Evolutionary conservation across 2,113 vertebrate genomes (phyloP).

Genomic region (Dasyprocta punctata): DNA sequence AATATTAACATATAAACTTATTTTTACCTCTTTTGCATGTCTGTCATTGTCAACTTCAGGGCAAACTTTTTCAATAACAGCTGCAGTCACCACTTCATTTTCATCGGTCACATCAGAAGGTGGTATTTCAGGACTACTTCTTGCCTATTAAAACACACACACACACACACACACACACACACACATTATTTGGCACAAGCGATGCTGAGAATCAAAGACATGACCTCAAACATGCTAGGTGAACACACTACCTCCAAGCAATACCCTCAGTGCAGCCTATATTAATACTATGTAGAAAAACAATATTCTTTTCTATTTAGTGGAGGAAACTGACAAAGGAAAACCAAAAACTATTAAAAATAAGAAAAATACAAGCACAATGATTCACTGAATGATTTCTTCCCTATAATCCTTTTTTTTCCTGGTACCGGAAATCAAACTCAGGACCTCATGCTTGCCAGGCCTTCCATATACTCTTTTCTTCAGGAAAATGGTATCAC

Average conservation of each 20-base stretch:
- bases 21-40: conserved; percentile 76
- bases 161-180: neutral
- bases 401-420: neutral
- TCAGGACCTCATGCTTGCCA: no score
- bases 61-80: conserved; percentile 80
- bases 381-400: neutral
- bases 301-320: conserved; percentile 43
- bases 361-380: conserved; percentile 20
- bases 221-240: neutral
- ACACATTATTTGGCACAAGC: neutral
- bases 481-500: conserved; percentile 36
- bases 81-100: conserved; percentile 77
- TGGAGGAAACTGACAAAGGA: conserved; percentile 44
- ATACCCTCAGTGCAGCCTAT: conserved; percentile 46
- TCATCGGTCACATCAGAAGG: conserved; percentile 81
- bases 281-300: conserved; percentile 51
- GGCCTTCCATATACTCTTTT: neutral
- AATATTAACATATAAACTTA: conserved; percentile 33
- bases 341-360: neutral
- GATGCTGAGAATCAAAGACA: neutral
- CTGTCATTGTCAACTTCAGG: conserved; percentile 61
- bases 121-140: conserved; percentile 87
- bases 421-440: no score
- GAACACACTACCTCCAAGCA: neutral
- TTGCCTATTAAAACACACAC: conserved; percentile 75